phyloP scores from a whole-genome alignment of 2,888 invertebrate species.

The Netelia virgata region DNA sequence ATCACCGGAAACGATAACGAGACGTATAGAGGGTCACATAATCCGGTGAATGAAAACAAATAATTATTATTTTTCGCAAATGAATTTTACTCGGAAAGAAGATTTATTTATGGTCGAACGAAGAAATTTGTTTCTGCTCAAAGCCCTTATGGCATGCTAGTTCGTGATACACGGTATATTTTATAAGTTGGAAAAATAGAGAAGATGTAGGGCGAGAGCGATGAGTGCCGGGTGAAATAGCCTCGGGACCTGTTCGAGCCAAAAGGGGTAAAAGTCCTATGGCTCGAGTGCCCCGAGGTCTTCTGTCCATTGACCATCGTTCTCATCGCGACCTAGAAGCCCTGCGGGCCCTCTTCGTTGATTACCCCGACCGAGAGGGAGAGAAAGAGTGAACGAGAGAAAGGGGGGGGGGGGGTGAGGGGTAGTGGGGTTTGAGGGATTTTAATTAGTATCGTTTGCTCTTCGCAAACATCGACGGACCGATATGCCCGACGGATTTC shows the following conservation, averaged over 20 bases:
- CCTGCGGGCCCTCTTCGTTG: slow-evolving; percentile 77
- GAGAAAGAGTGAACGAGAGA: slow-evolving; percentile 1
- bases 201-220: slow-evolving; percentile 38
- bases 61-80: slow-evolving; percentile 2
- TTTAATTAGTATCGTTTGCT: slow-evolving; percentile 84
- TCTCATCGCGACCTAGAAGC: slow-evolving; percentile 58
- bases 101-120: not conserved
- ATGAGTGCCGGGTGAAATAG: slow-evolving; percentile 51
- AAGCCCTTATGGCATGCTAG: not conserved
- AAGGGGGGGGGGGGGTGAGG: not conserved
- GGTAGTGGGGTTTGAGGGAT: slow-evolving; percentile 70
- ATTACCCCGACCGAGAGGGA: slow-evolving; percentile 76
- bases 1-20: slow-evolving; percentile 54
- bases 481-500: slow-evolving; percentile 74
- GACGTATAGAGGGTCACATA: slow-evolving; percentile 46
- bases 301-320: slow-evolving; percentile 81
- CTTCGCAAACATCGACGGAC: slow-evolving; percentile 80
- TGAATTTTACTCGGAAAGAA: not conserved
- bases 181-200: slow-evolving; percentile 24
- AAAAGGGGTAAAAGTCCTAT: slow-evolving; percentile 66
- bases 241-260: slow-evolving; percentile 53
- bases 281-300: slow-evolving; percentile 53
- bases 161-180: slow-evolving; percentile 24
- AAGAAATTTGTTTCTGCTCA: not conserved
- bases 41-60: slow-evolving; percentile 51